phyloP scores from a whole-genome alignment of 2,113 vertebrate genomes.

The Polypterus senegalus region DNA sequence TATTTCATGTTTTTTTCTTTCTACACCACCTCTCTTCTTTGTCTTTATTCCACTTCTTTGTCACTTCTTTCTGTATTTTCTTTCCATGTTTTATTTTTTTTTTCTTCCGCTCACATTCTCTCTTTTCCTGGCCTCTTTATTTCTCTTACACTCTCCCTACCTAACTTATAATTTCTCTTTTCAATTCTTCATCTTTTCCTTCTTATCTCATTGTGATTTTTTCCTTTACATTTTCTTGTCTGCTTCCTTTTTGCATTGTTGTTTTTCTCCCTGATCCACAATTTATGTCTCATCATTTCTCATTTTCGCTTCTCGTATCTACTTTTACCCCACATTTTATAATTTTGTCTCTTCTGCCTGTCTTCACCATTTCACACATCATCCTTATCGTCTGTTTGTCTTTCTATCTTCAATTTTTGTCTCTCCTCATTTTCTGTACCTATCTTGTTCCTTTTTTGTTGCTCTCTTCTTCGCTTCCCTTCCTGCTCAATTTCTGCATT shows the following conservation, averaged over 20 bases:
- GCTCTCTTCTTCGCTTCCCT: background rate
- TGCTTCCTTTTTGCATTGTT: background rate
- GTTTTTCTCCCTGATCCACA: background rate
- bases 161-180: no score
- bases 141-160: no score
- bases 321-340: background rate
- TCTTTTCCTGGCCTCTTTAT: no score
- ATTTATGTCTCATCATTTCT: constrained; percentile 2
- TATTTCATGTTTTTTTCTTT: background rate
- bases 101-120: no score
- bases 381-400: background rate
- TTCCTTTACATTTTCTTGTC: background rate
- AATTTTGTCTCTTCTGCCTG: background rate
- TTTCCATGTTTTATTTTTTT: constrained; percentile 6
- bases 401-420: background rate
- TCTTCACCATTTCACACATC: background rate
- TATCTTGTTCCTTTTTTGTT: background rate
- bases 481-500: background rate
- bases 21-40: background rate
- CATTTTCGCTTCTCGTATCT: background rate
- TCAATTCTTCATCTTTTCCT: background rate
- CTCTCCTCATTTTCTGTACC: background rate
- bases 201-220: background rate
- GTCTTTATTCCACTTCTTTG: no score
- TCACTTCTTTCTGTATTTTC: background rate